A percentile compares a stretch with the other conserved stretches of the same genome.
Evolutionary conservation across 2,797 vertebrate genomes (phyloP).

Genomic region (Siniperca scherzeri): DNA sequence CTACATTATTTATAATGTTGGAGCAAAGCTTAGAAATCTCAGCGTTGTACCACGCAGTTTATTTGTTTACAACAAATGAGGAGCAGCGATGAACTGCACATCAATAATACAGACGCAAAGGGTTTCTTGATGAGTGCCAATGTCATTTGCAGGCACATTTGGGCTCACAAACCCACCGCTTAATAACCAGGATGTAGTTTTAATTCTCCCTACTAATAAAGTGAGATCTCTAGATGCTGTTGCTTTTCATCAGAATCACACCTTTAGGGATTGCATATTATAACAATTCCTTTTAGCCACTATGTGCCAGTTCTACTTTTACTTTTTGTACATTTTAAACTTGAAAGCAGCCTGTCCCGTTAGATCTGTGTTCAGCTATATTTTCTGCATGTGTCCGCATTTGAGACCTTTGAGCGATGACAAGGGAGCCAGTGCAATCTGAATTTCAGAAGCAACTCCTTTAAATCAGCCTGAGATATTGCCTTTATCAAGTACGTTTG

Average conservation of each 20-base stretch:
- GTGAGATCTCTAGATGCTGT: conserved; percentile 11
- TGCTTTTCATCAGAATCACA: conserved; percentile 24
- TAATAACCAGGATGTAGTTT: conserved; percentile 26
- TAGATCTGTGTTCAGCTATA: not conserved
- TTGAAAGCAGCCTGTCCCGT: conserved; percentile 1
- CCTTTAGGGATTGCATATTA: conserved; percentile 3
- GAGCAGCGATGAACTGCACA: conserved; percentile 30
- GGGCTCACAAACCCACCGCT: conserved; percentile 7
- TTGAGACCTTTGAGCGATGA: conserved; percentile 9
- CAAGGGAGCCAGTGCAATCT: conserved; percentile 20
- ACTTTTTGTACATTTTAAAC: not conserved
- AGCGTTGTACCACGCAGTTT: conserved; percentile 37
- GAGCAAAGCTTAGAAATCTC: conserved; percentile 30
- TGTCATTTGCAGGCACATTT: conserved; percentile 27
- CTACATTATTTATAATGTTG: conserved; percentile 55
- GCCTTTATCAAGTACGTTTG: conserved; percentile 45
- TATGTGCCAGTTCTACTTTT: not conserved
- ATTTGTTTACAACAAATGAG: conserved; percentile 46
- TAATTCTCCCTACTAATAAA: conserved; percentile 35
- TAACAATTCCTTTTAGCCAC: not conserved
- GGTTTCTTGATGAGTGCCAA: conserved; percentile 19
- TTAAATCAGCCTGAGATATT: conserved; percentile 39
- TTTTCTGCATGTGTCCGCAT: conserved; percentile 29
- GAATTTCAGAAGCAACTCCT: conserved; percentile 49
- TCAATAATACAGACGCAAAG: conserved; percentile 59